Base-by-base conservation (phyloP, 2,888 invertebrate species). In the Papilio gigon region DNA sequence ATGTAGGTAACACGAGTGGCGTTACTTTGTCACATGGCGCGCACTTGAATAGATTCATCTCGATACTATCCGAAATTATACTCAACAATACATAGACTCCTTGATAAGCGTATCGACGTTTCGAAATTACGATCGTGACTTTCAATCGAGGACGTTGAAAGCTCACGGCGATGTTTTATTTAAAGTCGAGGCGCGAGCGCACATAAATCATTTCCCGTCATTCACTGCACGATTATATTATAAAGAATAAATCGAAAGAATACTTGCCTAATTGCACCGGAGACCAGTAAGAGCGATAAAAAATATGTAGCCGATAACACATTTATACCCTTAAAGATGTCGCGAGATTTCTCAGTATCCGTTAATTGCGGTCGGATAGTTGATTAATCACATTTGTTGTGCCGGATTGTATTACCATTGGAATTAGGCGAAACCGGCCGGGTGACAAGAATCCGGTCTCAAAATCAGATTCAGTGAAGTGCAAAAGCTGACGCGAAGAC, bases 41-140 rank as follows among this genome's bases (percentile, higher is more conserved):
- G 73, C 78, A 78, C 75, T 77, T 77, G 76, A 78, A 78, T 78
- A 74, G 75, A 74, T 73, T 77, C 73, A 70, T 77, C 77, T 76
- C 73, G 75, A 78, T 77, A 74, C 73, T 68, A 74, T 73, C 71
- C 58, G 66, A 68, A 68, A 70, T 73, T 71, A 65, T 73, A 68
- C 58, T 64, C 61, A 50, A 68, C 67, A 67, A 75, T 85, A 86
- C 84, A 86, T 82, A 84, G 83, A 85, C 83, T 82, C 84, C 84
- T 85, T 44, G 68, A 68, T 65, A 86, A 86, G 83, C 85, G 81
- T 84, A 86, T 87, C 86, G 84, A 87, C 80, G 77, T 85, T 88
- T 88, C 87, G 87, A 90, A 90, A 90, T 91, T 90, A 87, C 89
- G 87, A 83, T 91, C 90, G 91, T 92, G 91, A 91, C 91, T 90